A percentile compares a stretch with the other conserved stretches of the same genome.
These are phyloP conservation scores for Melanostigma gelatinosum DNA, from an alignment of 2,113 vertebrate genomes.

Conservation along the genomic window DNA sequence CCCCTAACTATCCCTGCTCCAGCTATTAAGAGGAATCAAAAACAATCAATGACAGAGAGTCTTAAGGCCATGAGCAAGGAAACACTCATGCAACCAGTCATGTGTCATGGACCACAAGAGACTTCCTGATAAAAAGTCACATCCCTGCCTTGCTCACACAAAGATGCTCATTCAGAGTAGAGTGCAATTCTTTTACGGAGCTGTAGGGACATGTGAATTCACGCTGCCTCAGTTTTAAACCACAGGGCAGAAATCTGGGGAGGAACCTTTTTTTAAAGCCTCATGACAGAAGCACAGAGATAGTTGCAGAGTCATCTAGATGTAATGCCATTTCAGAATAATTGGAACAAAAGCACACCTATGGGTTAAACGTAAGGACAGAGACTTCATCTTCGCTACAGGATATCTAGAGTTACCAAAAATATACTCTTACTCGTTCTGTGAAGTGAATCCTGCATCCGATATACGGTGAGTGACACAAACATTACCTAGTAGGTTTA, in stretches of 20 bases:
- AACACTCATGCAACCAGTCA: constrained; percentile 59
- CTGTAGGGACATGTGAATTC: constrained; percentile 49
- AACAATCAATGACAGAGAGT: constrained; percentile 6
- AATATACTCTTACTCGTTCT: background rate
- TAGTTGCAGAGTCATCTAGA: background rate
- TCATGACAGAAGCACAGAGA: constrained; percentile 2
- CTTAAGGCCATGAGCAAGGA: constrained; percentile 27
- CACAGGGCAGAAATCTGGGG: constrained; percentile 38
- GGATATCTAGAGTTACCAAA: background rate
- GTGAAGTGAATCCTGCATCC: background rate
- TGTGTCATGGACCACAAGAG: constrained; percentile 50
- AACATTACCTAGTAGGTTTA: background rate
- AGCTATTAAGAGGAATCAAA: constrained; percentile 4
- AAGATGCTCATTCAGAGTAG: constrained; percentile 65
- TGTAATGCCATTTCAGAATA: background rate
- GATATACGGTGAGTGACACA: constrained; percentile 57
- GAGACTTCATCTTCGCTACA: background rate
- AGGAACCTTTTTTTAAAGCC: constrained; percentile 12
- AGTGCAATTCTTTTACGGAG: constrained; percentile 31
- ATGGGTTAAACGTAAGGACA: background rate
- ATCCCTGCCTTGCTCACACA: constrained; percentile 54
- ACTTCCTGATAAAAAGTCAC: constrained; percentile 34
- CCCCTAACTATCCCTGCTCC: background rate
- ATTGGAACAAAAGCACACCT: background rate
- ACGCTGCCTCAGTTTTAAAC: constrained; percentile 21